These are phyloP conservation scores for Epinephelus lanceolatus DNA, from an alignment of 2,113 vertebrate species.

Conservation along the genomic window DNA sequence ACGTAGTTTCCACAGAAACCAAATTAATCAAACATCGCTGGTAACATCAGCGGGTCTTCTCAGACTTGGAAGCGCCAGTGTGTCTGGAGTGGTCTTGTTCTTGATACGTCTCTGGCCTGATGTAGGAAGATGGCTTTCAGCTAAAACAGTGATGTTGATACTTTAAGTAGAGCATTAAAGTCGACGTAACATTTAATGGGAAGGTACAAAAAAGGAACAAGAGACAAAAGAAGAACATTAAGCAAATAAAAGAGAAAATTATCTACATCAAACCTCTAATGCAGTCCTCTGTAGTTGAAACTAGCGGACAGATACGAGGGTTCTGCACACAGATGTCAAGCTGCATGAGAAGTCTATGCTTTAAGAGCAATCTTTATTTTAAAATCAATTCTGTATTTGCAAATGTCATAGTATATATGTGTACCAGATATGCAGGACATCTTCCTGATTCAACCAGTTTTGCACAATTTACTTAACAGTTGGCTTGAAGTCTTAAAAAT, in stretches of 20 bases:
- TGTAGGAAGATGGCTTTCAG: neutral
- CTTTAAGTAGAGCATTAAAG: neutral
- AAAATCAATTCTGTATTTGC: too few species aligned
- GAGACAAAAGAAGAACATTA: neutral
- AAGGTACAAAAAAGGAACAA: constrained; percentile 5
- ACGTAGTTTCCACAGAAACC: constrained; percentile 41
- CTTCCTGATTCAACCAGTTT: too few species aligned
- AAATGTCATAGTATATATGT: too few species aligned
- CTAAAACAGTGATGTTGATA: neutral
- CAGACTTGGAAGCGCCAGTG: constrained; percentile 10
- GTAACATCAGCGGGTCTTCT: neutral
- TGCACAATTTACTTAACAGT: too few species aligned
- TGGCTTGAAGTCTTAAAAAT: too few species aligned
- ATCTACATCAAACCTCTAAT: too few species aligned
- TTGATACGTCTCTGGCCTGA: neutral
- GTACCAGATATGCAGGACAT: too few species aligned
- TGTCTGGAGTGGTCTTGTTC: constrained; percentile 15
- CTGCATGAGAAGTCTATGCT: too few species aligned
- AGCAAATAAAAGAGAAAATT: neutral
- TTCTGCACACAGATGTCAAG: too few species aligned
- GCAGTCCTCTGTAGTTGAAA: too few species aligned
- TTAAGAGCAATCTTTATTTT: too few species aligned
- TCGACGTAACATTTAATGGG: neutral
- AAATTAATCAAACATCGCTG: constrained; percentile 33
- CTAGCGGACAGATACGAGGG: too few species aligned